Percentiles rank a stretch among this genome's conserved stretches.
Evolutionary conservation across 1,140 invertebrate genomes (phyloP).

Genomic region (Dreissena polymorpha): DNA sequence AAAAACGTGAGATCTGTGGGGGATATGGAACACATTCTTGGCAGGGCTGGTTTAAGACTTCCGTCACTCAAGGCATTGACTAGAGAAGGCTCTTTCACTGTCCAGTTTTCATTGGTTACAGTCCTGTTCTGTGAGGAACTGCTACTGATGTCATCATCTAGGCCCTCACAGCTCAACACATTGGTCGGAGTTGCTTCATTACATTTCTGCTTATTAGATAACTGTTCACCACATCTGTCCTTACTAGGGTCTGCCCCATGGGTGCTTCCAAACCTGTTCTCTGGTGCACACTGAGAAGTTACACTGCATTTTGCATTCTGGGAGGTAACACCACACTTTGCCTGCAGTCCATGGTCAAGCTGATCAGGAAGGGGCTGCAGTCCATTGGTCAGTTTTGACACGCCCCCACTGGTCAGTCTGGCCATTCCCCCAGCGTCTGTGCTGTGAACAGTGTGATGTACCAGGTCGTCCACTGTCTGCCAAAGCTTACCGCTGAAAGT

Average conservation of each 20-base stretch:
- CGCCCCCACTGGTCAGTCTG: conserved; percentile 13
- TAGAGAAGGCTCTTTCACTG: too few species aligned
- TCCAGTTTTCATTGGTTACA: not conserved
- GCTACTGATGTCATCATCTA: conserved; percentile 7
- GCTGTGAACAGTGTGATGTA: conserved; percentile 59
- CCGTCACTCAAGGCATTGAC: too few species aligned
- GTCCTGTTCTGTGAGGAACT: conserved; percentile 35
- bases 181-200: too few species aligned
- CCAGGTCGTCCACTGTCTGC: conserved; percentile 58
- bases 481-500: conserved; percentile 55
- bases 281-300: too few species aligned
- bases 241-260: too few species aligned
- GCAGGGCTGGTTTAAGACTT: too few species aligned
- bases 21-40: not conserved
- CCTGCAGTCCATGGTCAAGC: conserved; percentile 38
- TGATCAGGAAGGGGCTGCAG: conserved; percentile 46
- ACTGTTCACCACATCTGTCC: too few species aligned
- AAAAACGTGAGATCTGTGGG: conserved; percentile 47
- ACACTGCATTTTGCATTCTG: too few species aligned
- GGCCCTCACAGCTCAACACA: too few species aligned
- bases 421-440: not conserved
- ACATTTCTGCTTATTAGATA: too few species aligned
- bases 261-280: too few species aligned
- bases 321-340: too few species aligned
- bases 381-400: not conserved